phyloP scores from a whole-genome alignment of 2,888 invertebrate genomes.

The Prosopocoilus inquinatus region DNA sequence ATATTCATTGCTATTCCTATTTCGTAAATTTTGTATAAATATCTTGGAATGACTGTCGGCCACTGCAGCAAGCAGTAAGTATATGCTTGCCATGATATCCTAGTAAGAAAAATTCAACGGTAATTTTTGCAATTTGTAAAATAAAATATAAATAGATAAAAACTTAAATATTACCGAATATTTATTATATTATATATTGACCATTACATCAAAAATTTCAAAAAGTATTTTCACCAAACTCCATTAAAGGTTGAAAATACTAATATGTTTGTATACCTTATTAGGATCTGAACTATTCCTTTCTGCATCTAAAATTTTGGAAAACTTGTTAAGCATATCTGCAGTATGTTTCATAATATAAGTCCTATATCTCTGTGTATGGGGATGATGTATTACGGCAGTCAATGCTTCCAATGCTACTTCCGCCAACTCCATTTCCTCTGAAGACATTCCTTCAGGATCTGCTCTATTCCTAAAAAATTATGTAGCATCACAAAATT shows the following conservation, averaged over 20 bases:
- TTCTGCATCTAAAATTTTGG: slow-evolving; percentile 55
- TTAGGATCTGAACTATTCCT: slow-evolving; percentile 43
- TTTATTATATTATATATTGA: too few relatives aligned
- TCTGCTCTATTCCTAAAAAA: slow-evolving; percentile 46
- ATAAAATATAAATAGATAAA: too few relatives aligned
- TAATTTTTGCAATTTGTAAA: too few relatives aligned
- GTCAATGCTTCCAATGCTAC: slow-evolving; percentile 63
- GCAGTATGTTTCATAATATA: slow-evolving; percentile 57
- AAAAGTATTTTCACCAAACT: too few relatives aligned
- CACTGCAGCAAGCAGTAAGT: slow-evolving; percentile 66
- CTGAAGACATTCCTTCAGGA: slow-evolving; percentile 54
- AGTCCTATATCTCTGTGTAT: slow-evolving; percentile 57
- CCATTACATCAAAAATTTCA: too few relatives aligned
- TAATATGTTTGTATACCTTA: slow-evolving; percentile 31
- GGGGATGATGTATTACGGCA: slow-evolving; percentile 60
- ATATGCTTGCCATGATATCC: slow-evolving; percentile 69
- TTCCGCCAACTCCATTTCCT: slow-evolving; percentile 60
- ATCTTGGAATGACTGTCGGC: slow-evolving; percentile 68
- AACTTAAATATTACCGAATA: too few relatives aligned
- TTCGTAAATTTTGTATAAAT: slow-evolving; percentile 55
- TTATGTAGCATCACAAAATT: too few relatives aligned
- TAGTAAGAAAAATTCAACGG: slow-evolving; percentile 39
- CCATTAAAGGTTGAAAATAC: neutral
- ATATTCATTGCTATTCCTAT: slow-evolving; percentile 53
- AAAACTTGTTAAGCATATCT: slow-evolving; percentile 59